Percentiles rank a stretch among this genome's conserved stretches.
Conservation (phyloP, 2,888 invertebrate species). For the Morpho helenor region DNA sequence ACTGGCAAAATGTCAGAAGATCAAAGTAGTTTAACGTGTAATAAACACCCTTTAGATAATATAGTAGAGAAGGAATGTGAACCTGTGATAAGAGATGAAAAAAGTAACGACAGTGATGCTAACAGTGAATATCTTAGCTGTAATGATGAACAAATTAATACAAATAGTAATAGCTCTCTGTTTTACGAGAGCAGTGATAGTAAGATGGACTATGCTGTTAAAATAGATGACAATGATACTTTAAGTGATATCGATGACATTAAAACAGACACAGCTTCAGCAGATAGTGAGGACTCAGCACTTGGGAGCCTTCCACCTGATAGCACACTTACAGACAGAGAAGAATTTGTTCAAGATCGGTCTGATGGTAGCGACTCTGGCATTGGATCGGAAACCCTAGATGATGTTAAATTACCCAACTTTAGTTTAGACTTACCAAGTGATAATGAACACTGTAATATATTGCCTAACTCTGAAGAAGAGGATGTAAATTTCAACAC, state of each 20-base stretch:
- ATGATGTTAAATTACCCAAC: slow-evolving; percentile 70
- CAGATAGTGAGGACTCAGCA: slow-evolving; percentile 81
- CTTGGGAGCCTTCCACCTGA: slow-evolving; percentile 80
- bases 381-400: slow-evolving; percentile 86
- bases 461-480: slow-evolving; percentile 24
- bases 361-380: slow-evolving; percentile 93
- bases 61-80: slow-evolving; percentile 42
- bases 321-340: slow-evolving; percentile 59
- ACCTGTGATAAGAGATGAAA: slow-evolving; percentile 53
- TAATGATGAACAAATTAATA: slow-evolving; percentile 63
- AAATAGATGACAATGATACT: slow-evolving; percentile 73
- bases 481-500: slow-evolving; percentile 25
- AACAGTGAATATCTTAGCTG: slow-evolving; percentile 65
- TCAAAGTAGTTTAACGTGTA: slow-evolving; percentile 28
- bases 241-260: slow-evolving; percentile 75
- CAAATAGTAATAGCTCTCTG: slow-evolving; percentile 65
- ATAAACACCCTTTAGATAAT: slow-evolving; percentile 30
- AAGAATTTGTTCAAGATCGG: slow-evolving; percentile 82
- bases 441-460: slow-evolving; percentile 41
- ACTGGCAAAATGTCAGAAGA: slow-evolving; percentile 17
- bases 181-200: slow-evolving; percentile 76
- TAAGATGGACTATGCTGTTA: slow-evolving; percentile 70
- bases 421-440: slow-evolving; percentile 57
- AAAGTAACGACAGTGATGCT: slow-evolving; percentile 61
- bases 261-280: slow-evolving; percentile 73